Percentiles rank a stretch among this genome's conserved stretches.
These are phyloP conservation scores for Bombus breviceps DNA, from an alignment of 1,140 invertebrate genomes.

Conservation along the genomic window DNA sequence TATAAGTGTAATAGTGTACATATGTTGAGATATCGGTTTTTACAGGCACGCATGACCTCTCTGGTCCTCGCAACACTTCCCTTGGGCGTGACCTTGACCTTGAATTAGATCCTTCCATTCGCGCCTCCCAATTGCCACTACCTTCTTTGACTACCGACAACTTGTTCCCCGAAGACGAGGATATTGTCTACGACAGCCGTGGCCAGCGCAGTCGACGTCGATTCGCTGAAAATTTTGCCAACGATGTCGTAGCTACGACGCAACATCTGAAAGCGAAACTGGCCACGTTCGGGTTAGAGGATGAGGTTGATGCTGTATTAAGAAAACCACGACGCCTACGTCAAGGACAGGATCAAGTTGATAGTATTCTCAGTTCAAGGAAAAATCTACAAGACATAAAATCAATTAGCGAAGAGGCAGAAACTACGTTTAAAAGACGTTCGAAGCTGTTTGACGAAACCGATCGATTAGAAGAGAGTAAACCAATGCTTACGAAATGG, in stretches of 20 bases:
- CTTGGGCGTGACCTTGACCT: slow-evolving; percentile 77
- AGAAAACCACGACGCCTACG: background rate
- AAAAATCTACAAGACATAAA: slow-evolving; percentile 6
- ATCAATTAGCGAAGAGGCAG: slow-evolving; percentile 69
- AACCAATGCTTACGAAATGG: slow-evolving; percentile 75
- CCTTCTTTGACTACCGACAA: slow-evolving; percentile 55
- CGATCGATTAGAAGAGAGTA: slow-evolving; percentile 82
- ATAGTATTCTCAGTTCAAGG: slow-evolving; percentile 29
- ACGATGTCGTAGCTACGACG: slow-evolving; percentile 74
- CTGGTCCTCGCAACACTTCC: slow-evolving; percentile 73
- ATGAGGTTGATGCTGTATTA: slow-evolving; percentile 44
- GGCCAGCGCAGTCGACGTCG: slow-evolving; percentile 76
- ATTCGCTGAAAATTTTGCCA: slow-evolving; percentile 75
- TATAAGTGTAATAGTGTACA: background rate
- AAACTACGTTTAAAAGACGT: slow-evolving; percentile 71
- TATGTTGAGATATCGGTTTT: slow-evolving; percentile 67
- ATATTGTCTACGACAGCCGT: slow-evolving; percentile 80
- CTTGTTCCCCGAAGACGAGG: slow-evolving; percentile 73
- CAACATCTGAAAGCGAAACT: slow-evolving; percentile 73
- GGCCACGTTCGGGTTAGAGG: slow-evolving; percentile 63
- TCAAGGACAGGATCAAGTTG: slow-evolving; percentile 34
- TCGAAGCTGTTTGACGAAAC: slow-evolving; percentile 79
- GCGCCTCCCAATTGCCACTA: slow-evolving; percentile 47
- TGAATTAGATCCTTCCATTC: slow-evolving; percentile 73
- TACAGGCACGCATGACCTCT: slow-evolving; percentile 80